These are phyloP conservation scores for Hiodon alosoides DNA, from an alignment of 2,113 vertebrate genomes.

Conservation along the genomic window DNA sequence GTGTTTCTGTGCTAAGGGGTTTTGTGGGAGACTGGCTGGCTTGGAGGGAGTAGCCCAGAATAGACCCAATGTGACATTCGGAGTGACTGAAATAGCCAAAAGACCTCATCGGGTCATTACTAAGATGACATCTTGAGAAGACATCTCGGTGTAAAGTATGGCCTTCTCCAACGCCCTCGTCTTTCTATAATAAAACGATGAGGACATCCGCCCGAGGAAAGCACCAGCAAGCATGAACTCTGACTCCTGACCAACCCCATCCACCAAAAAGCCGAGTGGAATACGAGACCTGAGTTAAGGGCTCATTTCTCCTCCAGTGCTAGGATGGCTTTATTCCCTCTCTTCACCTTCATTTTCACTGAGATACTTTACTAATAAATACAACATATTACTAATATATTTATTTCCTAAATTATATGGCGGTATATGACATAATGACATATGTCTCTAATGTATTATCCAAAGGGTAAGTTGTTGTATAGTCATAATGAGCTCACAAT, in stretches of 20 bases:
- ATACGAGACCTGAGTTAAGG: too few relatives aligned
- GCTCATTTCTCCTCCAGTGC: too few relatives aligned
- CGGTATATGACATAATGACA: too few relatives aligned
- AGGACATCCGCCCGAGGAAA: neutral
- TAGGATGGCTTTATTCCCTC: too few relatives aligned
- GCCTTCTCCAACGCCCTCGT: neutral
- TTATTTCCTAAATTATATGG: too few relatives aligned
- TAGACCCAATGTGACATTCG: constrained; percentile 25
- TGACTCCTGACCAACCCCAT: neutral
- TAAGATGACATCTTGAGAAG: constrained; percentile 12
- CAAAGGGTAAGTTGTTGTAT: too few relatives aligned
- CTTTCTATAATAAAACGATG: neutral
- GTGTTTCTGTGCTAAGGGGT: constrained; percentile 40
- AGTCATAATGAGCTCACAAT: too few relatives aligned
- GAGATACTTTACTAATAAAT: too few relatives aligned
- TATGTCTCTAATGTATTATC: too few relatives aligned
- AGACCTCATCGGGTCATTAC: neutral
- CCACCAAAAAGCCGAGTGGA: neutral
- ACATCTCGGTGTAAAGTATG: constrained; percentile 5
- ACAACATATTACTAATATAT: too few relatives aligned
- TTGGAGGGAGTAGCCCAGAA: constrained; percentile 41
- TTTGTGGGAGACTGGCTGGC: constrained; percentile 42
- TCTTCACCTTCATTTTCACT: neutral
- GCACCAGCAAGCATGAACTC: neutral
- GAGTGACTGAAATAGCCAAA: neutral